Base-by-base conservation (phyloP, 2,888 invertebrate genomes). In the Limenitis camilla region DNA sequence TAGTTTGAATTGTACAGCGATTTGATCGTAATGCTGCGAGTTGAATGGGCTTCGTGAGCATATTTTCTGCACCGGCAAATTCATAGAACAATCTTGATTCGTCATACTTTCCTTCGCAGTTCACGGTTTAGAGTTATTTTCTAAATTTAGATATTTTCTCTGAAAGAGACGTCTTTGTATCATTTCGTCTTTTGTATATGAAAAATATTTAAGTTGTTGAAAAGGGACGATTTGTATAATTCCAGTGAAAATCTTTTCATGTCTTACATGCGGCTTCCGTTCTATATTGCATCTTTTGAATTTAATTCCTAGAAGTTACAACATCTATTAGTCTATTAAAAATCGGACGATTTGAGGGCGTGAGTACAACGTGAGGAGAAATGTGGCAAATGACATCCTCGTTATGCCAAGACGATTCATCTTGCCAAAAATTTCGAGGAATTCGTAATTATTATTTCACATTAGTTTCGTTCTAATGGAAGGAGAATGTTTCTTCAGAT, bases 51-150 rank as follows among this genome's bases (percentile, higher is more conserved):
- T 41, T 52, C 47, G 40, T 30, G 46, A 44, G 38, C 36, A 40
- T 35, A 55, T 52, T 55, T 44, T 43, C 32, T 40, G 41, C 49
- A 42, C 10, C 33, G 30, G 52, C 53, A 53, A 61, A 42, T 49
- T 53, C 36, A 53, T 64, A 61, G 61, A 59, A 58, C 68, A 71
- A 76, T 72, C 35, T 48, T 41, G 46, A 81, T 81, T 81, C 69
- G 80, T 76, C 75, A 79, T 74, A 78, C 76, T 78, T 79, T 81
- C 73, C 71, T 70, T 69, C 60, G 62, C 66, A 61, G 54, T 62
- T 60, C 59, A 63, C 60, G 58, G 42, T 52, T 43, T 63, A 69
- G 69, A 68, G 68, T 10, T 19, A 19, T 19, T 19, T 19, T 19
- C 19, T 19, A 19, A 19, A 19, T 19, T 19, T 19, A 19, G 19